Evolutionary conservation across 2,888 invertebrate species (phyloP), one percentile per base, ranked within the genome.

Genomic region (Phania funesta): DNA sequence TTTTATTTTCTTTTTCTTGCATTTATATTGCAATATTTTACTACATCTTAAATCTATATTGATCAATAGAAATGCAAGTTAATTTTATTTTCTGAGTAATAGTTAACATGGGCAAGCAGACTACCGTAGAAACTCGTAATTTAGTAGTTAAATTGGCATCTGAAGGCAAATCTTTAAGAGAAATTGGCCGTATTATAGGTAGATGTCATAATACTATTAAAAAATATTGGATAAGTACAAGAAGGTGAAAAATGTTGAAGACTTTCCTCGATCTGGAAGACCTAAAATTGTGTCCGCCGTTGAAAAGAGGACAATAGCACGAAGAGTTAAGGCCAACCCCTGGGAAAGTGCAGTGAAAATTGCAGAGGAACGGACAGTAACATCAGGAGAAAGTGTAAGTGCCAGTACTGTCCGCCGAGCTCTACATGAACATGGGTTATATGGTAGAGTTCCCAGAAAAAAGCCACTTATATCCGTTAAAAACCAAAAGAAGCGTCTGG

Each of bases 391-490:
- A 29, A 29, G 29, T 29, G 29, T 29, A 29, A 29, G 29, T 29
- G 29, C 29, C 29, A 5, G 29, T 29, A 29, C 29, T 29, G 29
- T 29, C 6, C 29, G 29, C 3, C 29, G 29, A 29, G 29, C 29
- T 29, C 29, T 29, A 29, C 29, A 29, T 29, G 29, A 29, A 29
- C 29, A 29, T 29, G 29, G 29, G 29, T 6, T 29, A 29, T 29
- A 38, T 46, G 46, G 46, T 46, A 46, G 46, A 46, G 46, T 46
- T 46, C 46, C 18, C 46, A 46, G 46, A 46, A 46, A 46, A 46
- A 46, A 46, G 18, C 46, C 20, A 38, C 38, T 38, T 38, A 11
- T 38, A 38, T 38, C 38, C 13, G 38, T 38, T 8, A 38, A 38
- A 38, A 38, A 16, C 13, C 46, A 46, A 46, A 46, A 46, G 13